Percentiles rank a stretch among this genome's conserved stretches.
These are phyloP conservation scores for Xanthia icteritia DNA, from an alignment of 2,888 invertebrate genomes.

Conservation along the genomic window DNA sequence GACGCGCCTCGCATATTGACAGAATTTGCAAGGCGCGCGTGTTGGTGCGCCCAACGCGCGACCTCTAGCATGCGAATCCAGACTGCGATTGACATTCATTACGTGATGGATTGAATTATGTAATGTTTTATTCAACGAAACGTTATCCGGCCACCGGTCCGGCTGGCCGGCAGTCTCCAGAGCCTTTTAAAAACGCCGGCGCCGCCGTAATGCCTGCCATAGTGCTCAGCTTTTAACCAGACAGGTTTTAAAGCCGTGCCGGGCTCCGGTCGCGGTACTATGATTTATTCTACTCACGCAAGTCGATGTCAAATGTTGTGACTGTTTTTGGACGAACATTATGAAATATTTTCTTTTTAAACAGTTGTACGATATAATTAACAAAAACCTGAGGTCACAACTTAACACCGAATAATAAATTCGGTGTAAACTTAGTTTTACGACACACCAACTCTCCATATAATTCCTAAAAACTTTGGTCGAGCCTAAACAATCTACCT, in stretches of 20 bases:
- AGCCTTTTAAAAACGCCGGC: neutral
- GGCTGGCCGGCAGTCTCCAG: neutral
- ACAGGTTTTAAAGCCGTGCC: conserved; percentile 9
- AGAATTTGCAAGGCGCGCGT: neutral
- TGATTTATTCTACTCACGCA: conserved; percentile 37
- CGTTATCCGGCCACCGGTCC: conserved; percentile 1
- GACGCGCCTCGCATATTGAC: conserved; percentile 31
- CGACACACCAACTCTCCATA: too few species aligned
- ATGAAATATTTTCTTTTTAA: neutral
- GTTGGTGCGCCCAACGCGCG: neutral
- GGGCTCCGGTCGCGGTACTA: neutral
- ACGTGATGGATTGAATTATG: conserved; percentile 54
- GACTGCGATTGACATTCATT: conserved; percentile 59
- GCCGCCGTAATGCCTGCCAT: neutral
- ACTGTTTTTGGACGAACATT: conserved; percentile 11
- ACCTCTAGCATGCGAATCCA: conserved; percentile 24
- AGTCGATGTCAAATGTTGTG: conserved; percentile 29
- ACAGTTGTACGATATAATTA: too few species aligned
- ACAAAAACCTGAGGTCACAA: too few species aligned
- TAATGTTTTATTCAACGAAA: conserved; percentile 56
- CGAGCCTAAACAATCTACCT: too few species aligned
- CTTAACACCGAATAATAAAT: too few species aligned
- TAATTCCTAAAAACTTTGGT: too few species aligned
- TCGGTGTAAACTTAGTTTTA: too few species aligned
- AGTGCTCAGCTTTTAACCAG: neutral